These are phyloP conservation scores for Echinometra lucunter DNA, from an alignment of 53 echinoderm and acorn worm genomes.

Conservation along the genomic window DNA sequence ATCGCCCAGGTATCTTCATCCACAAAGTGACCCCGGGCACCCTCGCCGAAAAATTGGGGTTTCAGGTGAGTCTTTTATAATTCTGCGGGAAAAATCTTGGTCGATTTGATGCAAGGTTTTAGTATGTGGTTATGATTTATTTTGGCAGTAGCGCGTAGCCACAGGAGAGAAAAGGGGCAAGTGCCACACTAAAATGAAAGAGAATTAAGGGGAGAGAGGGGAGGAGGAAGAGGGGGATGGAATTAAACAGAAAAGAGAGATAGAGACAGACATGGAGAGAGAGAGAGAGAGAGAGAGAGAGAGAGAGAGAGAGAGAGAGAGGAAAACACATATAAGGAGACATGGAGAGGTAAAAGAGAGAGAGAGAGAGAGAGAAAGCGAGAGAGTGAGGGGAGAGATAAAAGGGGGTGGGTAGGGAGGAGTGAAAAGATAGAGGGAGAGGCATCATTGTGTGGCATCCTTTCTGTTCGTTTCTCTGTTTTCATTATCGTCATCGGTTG, in stretches of 20 bases:
- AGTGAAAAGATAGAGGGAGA: too few relatives aligned
- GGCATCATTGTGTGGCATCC: too few relatives aligned
- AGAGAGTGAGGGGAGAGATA: not conserved
- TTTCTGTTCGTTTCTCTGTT: too few relatives aligned
- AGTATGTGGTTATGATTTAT: too few relatives aligned
- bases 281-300: not conserved
- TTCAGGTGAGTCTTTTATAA: slow-evolving; percentile 80
- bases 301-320: not conserved
- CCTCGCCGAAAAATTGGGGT: slow-evolving; percentile 84
- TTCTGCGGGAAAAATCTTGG: too few relatives aligned
- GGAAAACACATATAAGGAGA: not conserved
- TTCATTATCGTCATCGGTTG: too few relatives aligned
- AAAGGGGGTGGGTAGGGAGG: too few relatives aligned
- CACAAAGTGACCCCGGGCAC: slow-evolving; percentile 77
- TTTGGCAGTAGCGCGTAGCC: too few relatives aligned
- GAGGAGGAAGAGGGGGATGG: not conserved
- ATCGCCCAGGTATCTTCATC: slow-evolving; percentile 86
- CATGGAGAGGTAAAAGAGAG: not conserved
- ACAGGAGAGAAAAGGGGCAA: too few relatives aligned
- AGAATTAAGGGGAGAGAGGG: too few relatives aligned
- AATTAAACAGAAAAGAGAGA: not conserved
- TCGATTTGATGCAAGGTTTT: too few relatives aligned
- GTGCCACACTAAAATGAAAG: too few relatives aligned
- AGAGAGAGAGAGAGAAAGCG: not conserved
- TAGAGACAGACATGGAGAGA: not conserved